Conservation (phyloP, 37 sponge, comb jelly and placozoan species). For the Halichondria panicea region DNA sequence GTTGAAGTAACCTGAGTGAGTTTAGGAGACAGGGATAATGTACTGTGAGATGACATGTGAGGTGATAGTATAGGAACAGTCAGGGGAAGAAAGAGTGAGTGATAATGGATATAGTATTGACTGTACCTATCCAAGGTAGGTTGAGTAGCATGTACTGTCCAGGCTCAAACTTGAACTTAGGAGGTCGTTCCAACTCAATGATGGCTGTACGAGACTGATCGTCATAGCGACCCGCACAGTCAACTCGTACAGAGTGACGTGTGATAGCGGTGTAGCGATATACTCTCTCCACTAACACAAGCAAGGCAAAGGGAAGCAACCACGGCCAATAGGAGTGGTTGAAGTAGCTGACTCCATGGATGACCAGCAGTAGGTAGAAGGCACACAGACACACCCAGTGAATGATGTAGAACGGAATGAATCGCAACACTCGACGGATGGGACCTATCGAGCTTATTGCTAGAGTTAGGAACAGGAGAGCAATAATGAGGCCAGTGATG, state of each 20-base stretch:
- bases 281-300: conserved; percentile 35
- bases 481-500: conserved; percentile 39
- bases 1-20: conserved; percentile 29
- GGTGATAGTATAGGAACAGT: too few species aligned
- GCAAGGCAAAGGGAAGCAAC: conserved; percentile 40
- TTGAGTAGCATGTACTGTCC: conserved; percentile 55
- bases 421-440: conserved; percentile 16
- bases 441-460: conserved; percentile 18
- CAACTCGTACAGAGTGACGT: conserved; percentile 6
- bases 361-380: conserved; percentile 40
- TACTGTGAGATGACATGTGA: neutral
- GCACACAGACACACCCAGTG: conserved; percentile 27
- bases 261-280: conserved; percentile 10
- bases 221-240: conserved; percentile 42
- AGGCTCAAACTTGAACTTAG: conserved; percentile 26
- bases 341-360: conserved; percentile 50
- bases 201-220: conserved; percentile 24
- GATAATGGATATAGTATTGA: too few species aligned
- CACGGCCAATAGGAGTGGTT: conserved; percentile 69
- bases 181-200: conserved; percentile 52
- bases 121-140: conserved; percentile 54
- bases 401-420: conserved; percentile 49
- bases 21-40: neutral
- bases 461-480: conserved; percentile 23
- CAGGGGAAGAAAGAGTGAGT: too few species aligned